phyloP scores from a whole-genome alignment of 2,113 vertebrate genomes.

The human (Homo sapiens) region DNA sequence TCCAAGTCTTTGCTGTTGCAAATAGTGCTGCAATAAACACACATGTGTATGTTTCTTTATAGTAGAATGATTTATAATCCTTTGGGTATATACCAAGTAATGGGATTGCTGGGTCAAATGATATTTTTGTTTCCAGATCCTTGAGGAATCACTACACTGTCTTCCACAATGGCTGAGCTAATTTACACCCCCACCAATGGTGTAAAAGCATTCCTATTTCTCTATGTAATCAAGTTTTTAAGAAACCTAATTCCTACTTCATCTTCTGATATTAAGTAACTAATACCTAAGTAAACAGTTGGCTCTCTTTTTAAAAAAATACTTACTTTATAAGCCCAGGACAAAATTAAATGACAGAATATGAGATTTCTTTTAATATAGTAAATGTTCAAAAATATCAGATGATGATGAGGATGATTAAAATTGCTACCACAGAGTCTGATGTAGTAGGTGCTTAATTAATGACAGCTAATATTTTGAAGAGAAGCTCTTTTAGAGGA shows the following conservation, averaged over 20 bases:
- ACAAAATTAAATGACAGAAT: neutral
- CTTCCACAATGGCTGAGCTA: too few relatives aligned
- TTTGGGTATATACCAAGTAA: too few relatives aligned
- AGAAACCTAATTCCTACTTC: neutral
- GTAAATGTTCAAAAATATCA: neutral
- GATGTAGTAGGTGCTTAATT: constrained; percentile 46
- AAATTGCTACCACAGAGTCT: neutral
- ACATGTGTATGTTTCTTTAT: too few relatives aligned
- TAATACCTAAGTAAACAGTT: neutral
- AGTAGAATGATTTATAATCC: too few relatives aligned
- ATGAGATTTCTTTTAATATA: neutral
- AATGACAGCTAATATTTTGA: neutral
- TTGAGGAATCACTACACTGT: too few relatives aligned
- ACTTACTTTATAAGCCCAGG: neutral
- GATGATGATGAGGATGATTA: neutral
- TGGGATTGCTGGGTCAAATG: too few relatives aligned
- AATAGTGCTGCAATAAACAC: too few relatives aligned
- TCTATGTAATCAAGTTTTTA: neutral
- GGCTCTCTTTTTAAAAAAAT: neutral
- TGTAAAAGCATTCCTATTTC: too few relatives aligned
- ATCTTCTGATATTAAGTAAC: neutral
- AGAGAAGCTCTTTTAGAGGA: neutral
- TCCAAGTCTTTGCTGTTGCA: too few relatives aligned
- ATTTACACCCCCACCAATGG: too few relatives aligned
- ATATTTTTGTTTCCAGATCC: too few relatives aligned